phyloP scores from a whole-genome alignment of 1,140 invertebrate species.

The Megalopta genalis region DNA sequence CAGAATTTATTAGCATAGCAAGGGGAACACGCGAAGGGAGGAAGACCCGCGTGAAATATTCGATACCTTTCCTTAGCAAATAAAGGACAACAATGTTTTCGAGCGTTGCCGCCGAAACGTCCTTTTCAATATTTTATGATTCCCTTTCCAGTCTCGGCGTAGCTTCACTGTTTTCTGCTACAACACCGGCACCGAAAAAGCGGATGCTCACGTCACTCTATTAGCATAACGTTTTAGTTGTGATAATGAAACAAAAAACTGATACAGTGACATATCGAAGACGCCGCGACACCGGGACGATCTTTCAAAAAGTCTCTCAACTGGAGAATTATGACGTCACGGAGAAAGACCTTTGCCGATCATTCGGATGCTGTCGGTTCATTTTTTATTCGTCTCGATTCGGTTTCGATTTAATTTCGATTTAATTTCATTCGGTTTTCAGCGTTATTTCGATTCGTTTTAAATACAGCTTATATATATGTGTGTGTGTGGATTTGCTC shows the following conservation, averaged over 20 bases:
- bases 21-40: not conserved
- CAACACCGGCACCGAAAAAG: not conserved
- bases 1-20: not conserved
- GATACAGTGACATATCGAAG: not conserved
- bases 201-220: not conserved
- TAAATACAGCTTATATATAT: too few relatives aligned
- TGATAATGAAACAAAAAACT: not conserved
- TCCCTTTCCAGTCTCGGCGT: not conserved
- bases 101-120: not conserved
- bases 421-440: too few relatives aligned
- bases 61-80: not conserved
- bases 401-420: too few relatives aligned
- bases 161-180: not conserved
- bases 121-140: not conserved
- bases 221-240: not conserved
- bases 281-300: not conserved
- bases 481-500: too few relatives aligned
- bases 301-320: not conserved
- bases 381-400: too few relatives aligned
- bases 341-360: not conserved
- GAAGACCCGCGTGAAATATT: not conserved
- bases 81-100: not conserved
- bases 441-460: too few relatives aligned
- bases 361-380: too few relatives aligned
- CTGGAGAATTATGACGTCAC: not conserved